Conservation (phyloP, 2,888 invertebrate species). For the Deilephila porcellus region DNA sequence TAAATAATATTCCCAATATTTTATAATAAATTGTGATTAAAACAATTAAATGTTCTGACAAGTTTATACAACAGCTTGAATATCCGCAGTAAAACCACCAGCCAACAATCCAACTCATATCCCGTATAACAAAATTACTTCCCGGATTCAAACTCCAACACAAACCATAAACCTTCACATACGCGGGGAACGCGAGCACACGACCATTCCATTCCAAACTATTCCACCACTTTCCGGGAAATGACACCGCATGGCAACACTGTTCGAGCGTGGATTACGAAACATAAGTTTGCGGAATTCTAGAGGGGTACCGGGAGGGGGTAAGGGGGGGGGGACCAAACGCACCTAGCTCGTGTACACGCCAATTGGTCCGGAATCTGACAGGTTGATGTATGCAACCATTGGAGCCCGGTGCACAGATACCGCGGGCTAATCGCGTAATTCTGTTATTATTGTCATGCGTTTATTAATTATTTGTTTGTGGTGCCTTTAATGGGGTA, state of each 20-base stretch:
- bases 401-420: conserved; percentile 46
- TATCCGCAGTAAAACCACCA: no score
- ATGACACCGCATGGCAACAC: conserved; percentile 23
- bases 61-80: no score
- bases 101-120: no score
- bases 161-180: background rate
- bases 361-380: conserved; percentile 78
- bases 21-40: no score
- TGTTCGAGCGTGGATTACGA: conserved; percentile 28
- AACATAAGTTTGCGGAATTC: conserved; percentile 56
- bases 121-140: background rate
- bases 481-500: background rate
- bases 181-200: background rate
- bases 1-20: no score
- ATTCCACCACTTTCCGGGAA: conserved; percentile 15
- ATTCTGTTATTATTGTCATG: conserved; percentile 21
- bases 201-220: background rate
- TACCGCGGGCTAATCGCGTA: conserved; percentile 33
- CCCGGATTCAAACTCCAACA: background rate
- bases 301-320: conserved; percentile 67
- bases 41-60: no score
- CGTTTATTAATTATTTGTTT: conserved; percentile 24
- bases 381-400: conserved; percentile 77
- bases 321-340: conserved; percentile 67
- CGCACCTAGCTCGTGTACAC: conserved; percentile 68